Evolutionary conservation across 2,888 invertebrate species (phyloP).

Genomic region (Calliphora vomitoria): DNA sequence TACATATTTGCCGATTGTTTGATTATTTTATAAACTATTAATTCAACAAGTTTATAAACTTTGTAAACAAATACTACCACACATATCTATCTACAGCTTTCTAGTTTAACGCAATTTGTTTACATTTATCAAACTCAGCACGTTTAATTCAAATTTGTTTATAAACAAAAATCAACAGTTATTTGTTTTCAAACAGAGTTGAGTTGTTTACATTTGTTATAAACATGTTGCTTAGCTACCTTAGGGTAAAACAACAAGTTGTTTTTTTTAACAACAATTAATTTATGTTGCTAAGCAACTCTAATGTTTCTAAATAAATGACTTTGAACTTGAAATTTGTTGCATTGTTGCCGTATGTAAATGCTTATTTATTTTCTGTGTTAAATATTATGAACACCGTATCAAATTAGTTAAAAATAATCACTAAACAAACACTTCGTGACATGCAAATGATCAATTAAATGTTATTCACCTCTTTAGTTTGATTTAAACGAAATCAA

Average conservation of each 20-base stretch:
- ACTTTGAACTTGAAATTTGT: conserved; percentile 63
- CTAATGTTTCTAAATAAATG: conserved; percentile 31
- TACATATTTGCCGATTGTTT: too few relatives aligned
- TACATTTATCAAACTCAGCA: neutral
- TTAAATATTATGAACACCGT: neutral
- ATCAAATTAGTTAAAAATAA: neutral
- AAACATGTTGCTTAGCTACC: conserved; percentile 38
- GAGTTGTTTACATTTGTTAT: neutral
- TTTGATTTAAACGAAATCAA: neutral
- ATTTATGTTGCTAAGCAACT: conserved; percentile 10
- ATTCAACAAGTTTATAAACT: conserved; percentile 25
- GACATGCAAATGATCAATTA: conserved; percentile 56
- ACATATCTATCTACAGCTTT: too few relatives aligned
- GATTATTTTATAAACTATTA: neutral
- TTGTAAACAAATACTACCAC: neutral
- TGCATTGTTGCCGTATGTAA: neutral
- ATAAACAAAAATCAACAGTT: neutral
- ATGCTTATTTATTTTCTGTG: neutral
- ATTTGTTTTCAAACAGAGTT: conserved; percentile 1
- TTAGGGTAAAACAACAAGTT: conserved; percentile 30
- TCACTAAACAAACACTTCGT: neutral
- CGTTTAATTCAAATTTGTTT: neutral
- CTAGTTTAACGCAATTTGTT: neutral
- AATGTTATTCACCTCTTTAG: conserved; percentile 56
- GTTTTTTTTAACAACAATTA: conserved; percentile 2